Conservation (phyloP, 2,113 vertebrate species). For the Thomomys bottae region DNA sequence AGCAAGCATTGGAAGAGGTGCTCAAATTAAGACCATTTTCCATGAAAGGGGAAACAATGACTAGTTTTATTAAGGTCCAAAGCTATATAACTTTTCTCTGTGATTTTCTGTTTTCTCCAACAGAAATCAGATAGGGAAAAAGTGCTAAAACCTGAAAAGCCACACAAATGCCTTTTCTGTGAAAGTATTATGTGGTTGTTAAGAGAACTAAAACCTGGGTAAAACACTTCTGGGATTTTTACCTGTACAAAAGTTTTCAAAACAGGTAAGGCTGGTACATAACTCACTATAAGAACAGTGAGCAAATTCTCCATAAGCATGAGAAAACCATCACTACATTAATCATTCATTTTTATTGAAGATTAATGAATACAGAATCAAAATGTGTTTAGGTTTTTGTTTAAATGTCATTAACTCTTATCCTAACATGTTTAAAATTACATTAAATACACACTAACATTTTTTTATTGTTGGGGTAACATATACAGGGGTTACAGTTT, state of each 20-base stretch:
- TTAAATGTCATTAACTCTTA: conserved; percentile 4
- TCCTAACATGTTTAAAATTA: background rate
- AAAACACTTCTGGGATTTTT: conserved; percentile 25
- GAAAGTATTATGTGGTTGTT: conserved; percentile 39
- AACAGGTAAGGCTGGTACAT: background rate
- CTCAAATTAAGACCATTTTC: conserved; percentile 44
- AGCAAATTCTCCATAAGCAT: background rate
- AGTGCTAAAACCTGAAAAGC: conserved; percentile 48
- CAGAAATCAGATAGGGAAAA: conserved; percentile 55
- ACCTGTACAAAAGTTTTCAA: background rate
- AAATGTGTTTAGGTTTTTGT: conserved; percentile 21
- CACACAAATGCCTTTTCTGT: conserved; percentile 35
- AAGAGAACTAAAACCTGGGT: conserved; percentile 20
- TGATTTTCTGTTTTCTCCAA: conserved; percentile 43
- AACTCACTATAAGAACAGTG: background rate
- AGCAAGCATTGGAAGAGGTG: background rate
- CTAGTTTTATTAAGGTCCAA: conserved; percentile 31
- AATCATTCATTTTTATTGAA: conserved; percentile 19
- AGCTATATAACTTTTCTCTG: conserved; percentile 53
- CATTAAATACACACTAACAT: too few species aligned
- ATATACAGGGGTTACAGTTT: too few species aligned
- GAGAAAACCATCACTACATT: background rate
- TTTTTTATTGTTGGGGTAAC: too few species aligned
- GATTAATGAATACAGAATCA: background rate
- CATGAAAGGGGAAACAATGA: conserved; percentile 18